Conservation (phyloP, 2,797 vertebrate species). For the Sebastes glaucus region DNA sequence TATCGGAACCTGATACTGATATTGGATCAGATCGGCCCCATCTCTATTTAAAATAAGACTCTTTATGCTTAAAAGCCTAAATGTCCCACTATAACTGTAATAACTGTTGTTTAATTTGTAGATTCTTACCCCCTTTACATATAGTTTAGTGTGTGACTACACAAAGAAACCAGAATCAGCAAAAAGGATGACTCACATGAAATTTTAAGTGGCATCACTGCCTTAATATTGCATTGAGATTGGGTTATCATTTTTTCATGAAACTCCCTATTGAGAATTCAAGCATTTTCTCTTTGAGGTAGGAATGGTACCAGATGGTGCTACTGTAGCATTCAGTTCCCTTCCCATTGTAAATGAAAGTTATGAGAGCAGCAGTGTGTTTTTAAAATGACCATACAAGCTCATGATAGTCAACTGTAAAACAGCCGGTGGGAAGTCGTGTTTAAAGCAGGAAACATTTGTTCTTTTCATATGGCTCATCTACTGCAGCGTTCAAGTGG, state of each 20-base stretch:
- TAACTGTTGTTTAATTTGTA: neutral
- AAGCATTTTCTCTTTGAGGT: conserved; percentile 9
- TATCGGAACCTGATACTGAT: too few species aligned
- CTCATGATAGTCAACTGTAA: conserved; percentile 38
- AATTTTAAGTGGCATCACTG: neutral
- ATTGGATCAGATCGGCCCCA: too few species aligned
- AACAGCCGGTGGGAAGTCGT: conserved; percentile 28
- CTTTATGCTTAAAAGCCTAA: neutral
- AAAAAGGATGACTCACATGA: neutral
- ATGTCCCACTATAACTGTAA: neutral
- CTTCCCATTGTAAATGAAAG: conserved; percentile 3
- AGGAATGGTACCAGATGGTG: conserved; percentile 5
- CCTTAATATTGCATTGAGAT: conserved; percentile 1
- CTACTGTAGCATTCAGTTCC: neutral
- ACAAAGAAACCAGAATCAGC: neutral
- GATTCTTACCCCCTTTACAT: neutral
- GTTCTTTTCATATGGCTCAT: neutral
- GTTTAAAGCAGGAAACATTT: neutral
- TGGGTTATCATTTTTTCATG: neutral
- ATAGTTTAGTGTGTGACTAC: neutral
- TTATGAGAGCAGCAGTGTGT: conserved; percentile 15
- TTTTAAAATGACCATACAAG: conserved; percentile 41
- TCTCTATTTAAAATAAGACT: too few species aligned
- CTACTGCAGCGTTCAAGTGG: neutral
- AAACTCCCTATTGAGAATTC: neutral